phyloP scores from a whole-genome alignment of 1,140 invertebrate species.

The Drosophila neocordata region DNA sequence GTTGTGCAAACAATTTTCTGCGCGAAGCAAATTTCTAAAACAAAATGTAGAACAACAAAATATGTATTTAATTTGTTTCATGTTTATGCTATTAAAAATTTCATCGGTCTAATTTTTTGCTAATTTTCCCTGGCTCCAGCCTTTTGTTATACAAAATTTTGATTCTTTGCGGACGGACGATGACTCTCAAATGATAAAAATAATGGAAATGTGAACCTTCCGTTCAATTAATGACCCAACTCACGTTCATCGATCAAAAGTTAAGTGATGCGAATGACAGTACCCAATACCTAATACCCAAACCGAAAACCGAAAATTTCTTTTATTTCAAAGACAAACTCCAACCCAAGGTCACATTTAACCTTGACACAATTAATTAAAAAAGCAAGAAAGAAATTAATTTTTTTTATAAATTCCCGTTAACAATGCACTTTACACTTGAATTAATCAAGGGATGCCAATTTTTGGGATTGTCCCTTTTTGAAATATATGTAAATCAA shows the following conservation, averaged over 20 bases:
- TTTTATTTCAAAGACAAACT: neutral
- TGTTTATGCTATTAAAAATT: neutral
- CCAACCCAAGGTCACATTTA: constrained; percentile 8
- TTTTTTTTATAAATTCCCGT: constrained; percentile 1
- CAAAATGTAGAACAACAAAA: no score
- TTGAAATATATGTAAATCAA: constrained; percentile 39
- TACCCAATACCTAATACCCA: constrained; percentile 10
- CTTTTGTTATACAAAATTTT: neutral
- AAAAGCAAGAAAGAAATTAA: constrained; percentile 10
- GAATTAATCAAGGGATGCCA: constrained; percentile 43
- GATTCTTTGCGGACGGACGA: neutral
- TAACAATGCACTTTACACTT: constrained; percentile 55
- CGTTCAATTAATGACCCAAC: constrained; percentile 32
- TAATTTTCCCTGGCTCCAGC: neutral
- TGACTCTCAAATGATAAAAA: neutral
- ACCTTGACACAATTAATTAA: constrained; percentile 51
- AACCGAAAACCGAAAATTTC: neutral
- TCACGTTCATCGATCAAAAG: constrained; percentile 48
- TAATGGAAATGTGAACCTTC: neutral
- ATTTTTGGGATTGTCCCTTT: neutral
- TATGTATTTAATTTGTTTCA: neutral
- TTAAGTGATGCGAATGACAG: constrained; percentile 10
- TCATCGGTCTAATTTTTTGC: neutral
- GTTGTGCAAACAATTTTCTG: no score
- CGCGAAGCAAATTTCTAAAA: neutral